Evolutionary conservation across 2,797 vertebrate genomes (phyloP).

Genomic region (Anabas testudineus): DNA sequence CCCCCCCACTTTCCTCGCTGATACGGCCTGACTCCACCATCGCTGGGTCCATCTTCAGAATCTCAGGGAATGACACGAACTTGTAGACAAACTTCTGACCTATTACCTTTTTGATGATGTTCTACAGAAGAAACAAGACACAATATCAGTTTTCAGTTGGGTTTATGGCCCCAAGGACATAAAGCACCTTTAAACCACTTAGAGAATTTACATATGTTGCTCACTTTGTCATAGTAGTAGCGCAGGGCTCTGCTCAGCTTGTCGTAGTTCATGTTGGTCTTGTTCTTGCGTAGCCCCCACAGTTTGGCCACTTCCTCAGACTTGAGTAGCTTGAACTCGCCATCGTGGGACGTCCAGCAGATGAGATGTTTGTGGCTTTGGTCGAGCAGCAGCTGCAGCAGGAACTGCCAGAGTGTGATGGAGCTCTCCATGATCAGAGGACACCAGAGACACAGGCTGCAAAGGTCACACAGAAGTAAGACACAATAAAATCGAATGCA

Average conservation of each 20-base stretch:
- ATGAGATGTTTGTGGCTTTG: slow-evolving; percentile 97
- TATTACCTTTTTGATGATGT: slow-evolving; percentile 98
- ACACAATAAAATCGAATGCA: neutral
- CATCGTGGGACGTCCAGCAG: slow-evolving; percentile 97
- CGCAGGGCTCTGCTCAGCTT: slow-evolving; percentile 97
- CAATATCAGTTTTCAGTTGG: neutral
- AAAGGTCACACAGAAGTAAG: neutral
- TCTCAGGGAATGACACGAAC: slow-evolving; percentile 96
- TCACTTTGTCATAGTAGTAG: slow-evolving; percentile 98
- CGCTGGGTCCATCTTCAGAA: slow-evolving; percentile 94
- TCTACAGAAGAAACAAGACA: slow-evolving; percentile 84
- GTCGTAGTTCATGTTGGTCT: slow-evolving; percentile 99
- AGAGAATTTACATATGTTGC: neutral
- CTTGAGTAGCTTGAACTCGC: slow-evolving; percentile 97
- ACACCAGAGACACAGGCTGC: slow-evolving; percentile 32
- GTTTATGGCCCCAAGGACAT: neutral
- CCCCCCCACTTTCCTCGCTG: slow-evolving; percentile 87
- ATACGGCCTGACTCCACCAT: slow-evolving; percentile 89
- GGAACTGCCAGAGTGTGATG: slow-evolving; percentile 99
- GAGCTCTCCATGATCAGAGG: slow-evolving; percentile 93
- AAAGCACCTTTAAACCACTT: slow-evolving; percentile 1
- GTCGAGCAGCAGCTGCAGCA: slow-evolving; percentile 96
- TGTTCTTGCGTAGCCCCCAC: slow-evolving; percentile 98
- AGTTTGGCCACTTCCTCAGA: slow-evolving; percentile 98
- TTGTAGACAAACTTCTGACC: slow-evolving; percentile 98